These are phyloP conservation scores for Carpatolechia fugitivella DNA, from an alignment of 2,888 invertebrate species.

Conservation along the genomic window DNA sequence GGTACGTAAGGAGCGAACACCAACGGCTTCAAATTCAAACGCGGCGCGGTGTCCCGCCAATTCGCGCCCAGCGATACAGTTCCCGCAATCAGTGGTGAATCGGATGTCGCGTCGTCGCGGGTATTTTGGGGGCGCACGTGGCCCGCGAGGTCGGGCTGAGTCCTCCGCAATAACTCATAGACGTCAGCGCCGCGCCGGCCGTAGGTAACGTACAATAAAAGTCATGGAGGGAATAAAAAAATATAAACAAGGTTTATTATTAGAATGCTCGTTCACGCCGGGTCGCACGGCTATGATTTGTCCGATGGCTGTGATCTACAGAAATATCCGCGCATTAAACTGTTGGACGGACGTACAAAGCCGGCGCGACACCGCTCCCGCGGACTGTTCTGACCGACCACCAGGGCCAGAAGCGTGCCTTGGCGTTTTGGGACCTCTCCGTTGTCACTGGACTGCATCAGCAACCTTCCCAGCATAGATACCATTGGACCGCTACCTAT, in stretches of 20 bases:
- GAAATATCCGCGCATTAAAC: conserved; percentile 74
- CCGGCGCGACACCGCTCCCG: conserved; percentile 50
- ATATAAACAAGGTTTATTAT: conserved; percentile 78
- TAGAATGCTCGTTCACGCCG: conserved; percentile 75
- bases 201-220: conserved; percentile 49
- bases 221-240: conserved; percentile 67
- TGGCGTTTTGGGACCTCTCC: not conserved
- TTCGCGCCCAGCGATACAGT: conserved; percentile 43
- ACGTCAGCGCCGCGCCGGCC: conserved; percentile 30
- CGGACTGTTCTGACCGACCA: conserved; percentile 37
- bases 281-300: conserved; percentile 77
- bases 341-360: conserved; percentile 56
- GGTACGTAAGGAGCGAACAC: conserved; percentile 65
- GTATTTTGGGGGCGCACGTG: conserved; percentile 73
- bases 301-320: conserved; percentile 75
- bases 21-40: conserved; percentile 34
- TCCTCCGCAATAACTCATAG: conserved; percentile 37
- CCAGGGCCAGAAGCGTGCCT: conserved; percentile 30
- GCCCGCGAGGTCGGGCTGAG: conserved; percentile 58
- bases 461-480: too few species aligned
- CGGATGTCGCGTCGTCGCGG: conserved; percentile 44
- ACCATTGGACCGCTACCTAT: too few species aligned
- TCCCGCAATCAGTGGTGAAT: conserved; percentile 36
- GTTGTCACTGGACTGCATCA: too few species aligned
- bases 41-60: conserved; percentile 53